Conservation (phyloP, 2,113 vertebrate species). For the Bos javanicus region DNA sequence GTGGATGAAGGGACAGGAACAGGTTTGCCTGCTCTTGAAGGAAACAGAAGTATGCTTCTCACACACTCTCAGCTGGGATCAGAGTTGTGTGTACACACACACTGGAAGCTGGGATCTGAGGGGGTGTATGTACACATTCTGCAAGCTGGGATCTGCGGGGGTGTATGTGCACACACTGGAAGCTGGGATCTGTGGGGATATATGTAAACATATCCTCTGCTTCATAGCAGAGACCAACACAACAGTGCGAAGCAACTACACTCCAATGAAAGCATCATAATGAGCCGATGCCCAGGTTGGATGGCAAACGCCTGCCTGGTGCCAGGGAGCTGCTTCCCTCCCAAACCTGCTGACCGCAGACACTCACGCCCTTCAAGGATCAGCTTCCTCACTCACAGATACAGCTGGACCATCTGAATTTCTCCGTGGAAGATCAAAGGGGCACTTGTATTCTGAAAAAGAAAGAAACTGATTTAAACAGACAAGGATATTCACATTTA, state of each 20-base stretch:
- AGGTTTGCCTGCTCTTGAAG: background rate
- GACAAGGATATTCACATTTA: background rate
- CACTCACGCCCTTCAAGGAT: background rate
- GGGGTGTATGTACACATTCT: no score
- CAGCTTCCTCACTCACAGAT: background rate
- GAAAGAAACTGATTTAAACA: background rate
- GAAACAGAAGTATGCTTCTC: background rate
- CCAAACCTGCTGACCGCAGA: background rate
- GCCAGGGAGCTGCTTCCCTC: background rate
- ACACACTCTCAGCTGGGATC: no score
- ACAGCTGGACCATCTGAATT: background rate
- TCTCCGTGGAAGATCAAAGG: background rate
- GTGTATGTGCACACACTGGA: fast-evolving
- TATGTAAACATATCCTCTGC: fast-evolving
- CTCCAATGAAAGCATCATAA: background rate
- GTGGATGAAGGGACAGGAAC: background rate
- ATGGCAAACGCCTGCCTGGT: background rate
- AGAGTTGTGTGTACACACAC: no score
- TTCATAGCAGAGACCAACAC: background rate
- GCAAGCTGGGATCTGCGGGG: background rate
- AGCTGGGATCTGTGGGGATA: background rate
- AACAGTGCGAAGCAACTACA: fast-evolving
- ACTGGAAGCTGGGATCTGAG: no score
- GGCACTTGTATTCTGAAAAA: background rate
- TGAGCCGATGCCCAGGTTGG: background rate